Conservation (phyloP, 2,797 vertebrate genomes). For the Chromis chromis region DNA sequence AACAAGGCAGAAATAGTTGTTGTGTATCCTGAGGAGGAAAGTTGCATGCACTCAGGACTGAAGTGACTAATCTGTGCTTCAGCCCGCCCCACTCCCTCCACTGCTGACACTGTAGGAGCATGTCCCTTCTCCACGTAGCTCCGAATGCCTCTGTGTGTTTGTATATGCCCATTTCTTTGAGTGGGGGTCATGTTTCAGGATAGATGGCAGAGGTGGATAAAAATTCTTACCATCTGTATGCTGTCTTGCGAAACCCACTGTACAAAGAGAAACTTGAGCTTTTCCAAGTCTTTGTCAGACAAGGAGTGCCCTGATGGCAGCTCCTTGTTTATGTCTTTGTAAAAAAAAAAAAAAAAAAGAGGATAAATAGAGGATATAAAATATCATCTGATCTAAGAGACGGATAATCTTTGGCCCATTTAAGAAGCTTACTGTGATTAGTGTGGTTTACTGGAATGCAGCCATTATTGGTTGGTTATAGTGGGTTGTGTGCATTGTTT, state of each 20-base stretch:
- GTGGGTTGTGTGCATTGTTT: too few species aligned
- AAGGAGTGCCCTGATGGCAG: slow-evolving; percentile 2
- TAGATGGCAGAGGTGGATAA: neutral
- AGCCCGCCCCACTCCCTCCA: slow-evolving; percentile 38
- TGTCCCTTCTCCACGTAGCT: slow-evolving; percentile 46
- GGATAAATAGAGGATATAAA: neutral
- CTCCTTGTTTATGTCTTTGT: slow-evolving; percentile 5
- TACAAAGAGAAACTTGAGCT: neutral
- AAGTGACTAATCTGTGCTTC: slow-evolving; percentile 26
- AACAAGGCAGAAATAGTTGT: neutral
- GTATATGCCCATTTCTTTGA: neutral
- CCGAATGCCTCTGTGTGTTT: neutral
- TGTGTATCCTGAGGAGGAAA: slow-evolving; percentile 24
- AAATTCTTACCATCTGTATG: neutral
- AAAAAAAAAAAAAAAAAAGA: too few species aligned
- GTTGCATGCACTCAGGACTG: slow-evolving; percentile 2
- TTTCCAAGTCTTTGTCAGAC: neutral
- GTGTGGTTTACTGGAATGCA: slow-evolving; percentile 15
- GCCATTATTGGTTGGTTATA: neutral
- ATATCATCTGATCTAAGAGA: slow-evolving; percentile 4
- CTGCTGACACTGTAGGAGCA: slow-evolving; percentile 20
- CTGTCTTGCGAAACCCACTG: neutral
- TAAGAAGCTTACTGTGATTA: neutral
- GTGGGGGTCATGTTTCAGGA: neutral
- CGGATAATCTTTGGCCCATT: slow-evolving; percentile 6